These are phyloP conservation scores for Apus apus DNA, from an alignment of 2,113 vertebrate species.

Conservation along the genomic window DNA sequence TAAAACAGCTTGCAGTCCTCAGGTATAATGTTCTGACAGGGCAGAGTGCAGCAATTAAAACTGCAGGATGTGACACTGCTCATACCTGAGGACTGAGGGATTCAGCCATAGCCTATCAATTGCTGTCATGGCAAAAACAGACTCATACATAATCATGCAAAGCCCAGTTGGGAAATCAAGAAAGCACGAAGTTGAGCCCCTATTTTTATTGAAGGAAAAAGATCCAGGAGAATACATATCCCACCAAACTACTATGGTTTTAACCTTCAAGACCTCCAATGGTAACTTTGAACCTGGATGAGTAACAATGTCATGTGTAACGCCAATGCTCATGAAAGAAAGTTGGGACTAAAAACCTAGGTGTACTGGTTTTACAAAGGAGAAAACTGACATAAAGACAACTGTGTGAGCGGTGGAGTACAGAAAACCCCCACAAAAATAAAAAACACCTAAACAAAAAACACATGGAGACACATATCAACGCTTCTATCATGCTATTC, in stretches of 20 bases:
- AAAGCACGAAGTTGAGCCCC: background rate
- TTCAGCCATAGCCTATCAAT: background rate
- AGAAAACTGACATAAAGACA: background rate
- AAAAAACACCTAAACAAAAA: fast-evolving
- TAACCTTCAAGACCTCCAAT: background rate
- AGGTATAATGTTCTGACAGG: conserved; percentile 30
- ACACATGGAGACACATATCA: background rate
- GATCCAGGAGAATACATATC: background rate
- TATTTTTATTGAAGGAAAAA: background rate
- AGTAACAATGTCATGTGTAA: background rate
- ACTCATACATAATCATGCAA: background rate
- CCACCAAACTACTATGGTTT: background rate
- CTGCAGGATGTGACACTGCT: conserved; percentile 56
- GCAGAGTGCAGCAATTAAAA: conserved; percentile 60
- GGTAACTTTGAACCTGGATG: background rate
- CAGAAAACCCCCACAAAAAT: background rate
- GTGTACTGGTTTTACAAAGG: background rate
- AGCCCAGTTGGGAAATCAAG: background rate
- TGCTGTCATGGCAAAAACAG: background rate
- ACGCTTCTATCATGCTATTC: background rate
- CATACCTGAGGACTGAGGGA: conserved; percentile 53
- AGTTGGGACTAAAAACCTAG: background rate
- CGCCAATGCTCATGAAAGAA: background rate
- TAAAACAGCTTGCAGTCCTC: conserved; percentile 34
- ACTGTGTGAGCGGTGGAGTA: background rate